phyloP scores from a whole-genome alignment of 2,797 vertebrate genomes.

The Dryobates pubescens region DNA sequence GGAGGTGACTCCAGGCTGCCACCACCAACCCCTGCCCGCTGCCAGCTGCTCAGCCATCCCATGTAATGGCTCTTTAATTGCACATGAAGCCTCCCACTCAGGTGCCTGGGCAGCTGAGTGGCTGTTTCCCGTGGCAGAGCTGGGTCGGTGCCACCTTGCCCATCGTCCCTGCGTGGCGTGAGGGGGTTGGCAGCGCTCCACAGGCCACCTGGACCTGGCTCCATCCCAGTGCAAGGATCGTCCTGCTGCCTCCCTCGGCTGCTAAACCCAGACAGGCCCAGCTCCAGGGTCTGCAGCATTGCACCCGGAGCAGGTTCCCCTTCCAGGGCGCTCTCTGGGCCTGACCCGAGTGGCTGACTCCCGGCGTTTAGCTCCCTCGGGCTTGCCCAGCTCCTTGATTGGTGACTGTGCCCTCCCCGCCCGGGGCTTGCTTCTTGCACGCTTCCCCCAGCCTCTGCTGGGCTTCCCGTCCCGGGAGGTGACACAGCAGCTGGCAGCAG shows the following conservation, averaged over 20 bases:
- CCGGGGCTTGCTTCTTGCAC: neutral
- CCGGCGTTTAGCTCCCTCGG: accelerated
- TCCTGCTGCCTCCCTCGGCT: too few species aligned
- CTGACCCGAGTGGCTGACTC: neutral
- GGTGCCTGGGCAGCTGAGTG: neutral
- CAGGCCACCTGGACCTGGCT: neutral
- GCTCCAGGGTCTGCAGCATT: too few species aligned
- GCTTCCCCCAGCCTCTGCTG: neutral
- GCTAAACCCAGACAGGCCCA: too few species aligned
- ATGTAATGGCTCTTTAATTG: neutral
- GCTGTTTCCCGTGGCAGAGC: neutral
- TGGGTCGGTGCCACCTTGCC: neutral
- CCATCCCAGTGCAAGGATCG: neutral
- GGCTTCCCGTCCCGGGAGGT: neutral
- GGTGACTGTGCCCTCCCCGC: accelerated
- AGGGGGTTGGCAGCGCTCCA: neutral
- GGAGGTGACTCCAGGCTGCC: neutral
- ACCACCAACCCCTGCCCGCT: neutral
- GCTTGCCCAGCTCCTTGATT: neutral
- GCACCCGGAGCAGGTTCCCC: too few species aligned
- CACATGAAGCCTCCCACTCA: accelerated
- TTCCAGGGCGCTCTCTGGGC: neutral
- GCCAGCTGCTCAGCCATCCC: accelerated
- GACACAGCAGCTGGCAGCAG: constrained; percentile 10
- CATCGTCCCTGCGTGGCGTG: accelerated